Base-by-base conservation (phyloP, 2,888 invertebrate genomes). In the Notodonta ziczac region DNA sequence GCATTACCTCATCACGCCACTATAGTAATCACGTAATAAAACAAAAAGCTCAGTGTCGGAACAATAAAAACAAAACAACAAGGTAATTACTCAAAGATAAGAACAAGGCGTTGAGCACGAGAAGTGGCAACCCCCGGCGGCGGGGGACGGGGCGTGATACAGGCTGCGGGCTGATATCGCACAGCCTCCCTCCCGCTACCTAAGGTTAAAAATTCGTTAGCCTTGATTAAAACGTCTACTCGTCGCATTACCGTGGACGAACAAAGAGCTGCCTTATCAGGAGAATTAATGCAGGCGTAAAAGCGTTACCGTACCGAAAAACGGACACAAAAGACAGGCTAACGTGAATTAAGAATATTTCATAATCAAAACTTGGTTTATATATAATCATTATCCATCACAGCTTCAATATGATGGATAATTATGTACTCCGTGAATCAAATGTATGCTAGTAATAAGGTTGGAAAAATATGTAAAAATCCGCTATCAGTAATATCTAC, bases 51-150 rank as follows among this genome's bases (percentile, higher is more conserved):
- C 69, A 65, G 70, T 78, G 73, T 74, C 73, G 72, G 72, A 77
- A 83, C 81, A 86, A 86, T 85, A 83, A 84, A 82, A 80, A 85
- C 81, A 84, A 84, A 87, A 87, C 84, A 84, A 83, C 82, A 82
- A 84, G 81, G 83, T 86, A 87, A 87, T 88, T 87, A 88, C 84
- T 87, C 84, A 88, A 84, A 87, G 88, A 88, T 87, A 88, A 87
- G 87, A 85, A 80, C 81, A 84, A 81, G 83, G 82, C 83, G 83
- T 82, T 80, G 78, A 76, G 81, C 77, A 78, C 74, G 77, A 78
- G 84, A 85, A 84, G 83, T 81, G 79, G 77, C 82, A 79, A 83
- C 80, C 77, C 80, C 76, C 68, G 77, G 72, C 69, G 75, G 73
- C 69, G 69, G 69, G 71, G 60, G 75, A 72, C 65, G 71, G 63